phyloP scores from a whole-genome alignment of 2,888 invertebrate species.

The Scaptomyza caliginosa region DNA sequence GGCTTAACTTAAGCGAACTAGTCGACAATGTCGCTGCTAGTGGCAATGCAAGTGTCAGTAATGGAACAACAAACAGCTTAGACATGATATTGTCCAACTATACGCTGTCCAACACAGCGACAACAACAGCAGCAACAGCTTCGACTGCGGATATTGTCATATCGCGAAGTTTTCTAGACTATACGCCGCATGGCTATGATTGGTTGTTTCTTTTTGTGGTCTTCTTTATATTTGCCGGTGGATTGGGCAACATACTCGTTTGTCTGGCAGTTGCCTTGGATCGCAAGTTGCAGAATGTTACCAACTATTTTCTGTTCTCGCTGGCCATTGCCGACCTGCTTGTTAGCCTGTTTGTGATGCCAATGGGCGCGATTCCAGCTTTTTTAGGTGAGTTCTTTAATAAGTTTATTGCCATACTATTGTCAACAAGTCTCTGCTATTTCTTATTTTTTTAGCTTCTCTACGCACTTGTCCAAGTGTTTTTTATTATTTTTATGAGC shows the following conservation, averaged over 20 bases:
- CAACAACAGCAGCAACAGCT: constrained; percentile 28
- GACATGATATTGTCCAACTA: constrained; percentile 70
- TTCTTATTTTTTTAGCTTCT: constrained; percentile 6
- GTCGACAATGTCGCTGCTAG: constrained; percentile 29
- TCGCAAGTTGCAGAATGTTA: constrained; percentile 95
- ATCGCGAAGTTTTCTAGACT: constrained; percentile 57
- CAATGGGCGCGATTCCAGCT: constrained; percentile 96
- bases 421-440: neutral
- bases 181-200: constrained; percentile 85
- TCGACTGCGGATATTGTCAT: constrained; percentile 31
- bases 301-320: constrained; percentile 97
- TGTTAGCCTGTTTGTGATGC: constrained; percentile 98
- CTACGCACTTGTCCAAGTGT: no score
- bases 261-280: constrained; percentile 96
- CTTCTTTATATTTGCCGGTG: constrained; percentile 94
- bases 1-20: constrained; percentile 61
- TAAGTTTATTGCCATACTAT: no score
- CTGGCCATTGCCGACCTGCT: constrained; percentile 96
- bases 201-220: constrained; percentile 94
- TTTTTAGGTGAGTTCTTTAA: constrained; percentile 91
- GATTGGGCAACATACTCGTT: constrained; percentile 95
- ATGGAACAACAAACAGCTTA: constrained; percentile 39
- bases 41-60: constrained; percentile 31
- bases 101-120: constrained; percentile 47
- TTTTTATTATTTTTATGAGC: constrained; percentile 3